Conservation (phyloP, 2,888 invertebrate species). For the Caenorhabditis doughertyi region DNA sequence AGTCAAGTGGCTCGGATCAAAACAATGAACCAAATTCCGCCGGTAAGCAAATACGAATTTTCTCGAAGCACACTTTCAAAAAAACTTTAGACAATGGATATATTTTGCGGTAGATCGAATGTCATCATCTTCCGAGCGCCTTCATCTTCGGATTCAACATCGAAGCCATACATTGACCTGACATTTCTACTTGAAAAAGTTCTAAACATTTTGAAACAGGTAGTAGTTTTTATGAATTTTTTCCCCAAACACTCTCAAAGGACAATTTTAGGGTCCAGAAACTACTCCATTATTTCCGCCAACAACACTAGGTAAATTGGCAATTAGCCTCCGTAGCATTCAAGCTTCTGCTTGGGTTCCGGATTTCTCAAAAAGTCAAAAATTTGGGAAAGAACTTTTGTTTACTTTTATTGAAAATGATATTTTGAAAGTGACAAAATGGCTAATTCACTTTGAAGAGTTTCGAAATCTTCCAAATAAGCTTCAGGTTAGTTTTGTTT, state of each 20-base stretch:
- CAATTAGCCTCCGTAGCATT: background rate
- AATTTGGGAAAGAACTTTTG: background rate
- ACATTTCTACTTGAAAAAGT: background rate
- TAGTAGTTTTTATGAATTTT: background rate
- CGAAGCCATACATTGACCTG: background rate
- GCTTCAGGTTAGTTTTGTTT: constrained; percentile 36
- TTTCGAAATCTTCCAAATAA: constrained; percentile 39
- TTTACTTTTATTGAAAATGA: background rate
- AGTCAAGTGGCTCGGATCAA: background rate
- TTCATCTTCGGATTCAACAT: background rate
- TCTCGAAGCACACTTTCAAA: background rate
- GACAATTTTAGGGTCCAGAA: background rate
- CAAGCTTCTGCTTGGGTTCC: background rate
- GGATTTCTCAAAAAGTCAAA: background rate
- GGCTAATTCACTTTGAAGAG: constrained; percentile 55
- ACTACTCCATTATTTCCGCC: background rate
- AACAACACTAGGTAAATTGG: background rate
- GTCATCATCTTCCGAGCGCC: constrained; percentile 1
- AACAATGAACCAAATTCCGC: constrained; percentile 3
- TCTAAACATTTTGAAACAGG: background rate
- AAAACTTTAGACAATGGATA: constrained; percentile 30
- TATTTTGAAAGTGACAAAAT: constrained; percentile 13
- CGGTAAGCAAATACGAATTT: constrained; percentile 6
- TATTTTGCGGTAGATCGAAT: background rate
- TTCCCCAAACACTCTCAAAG: too few species aligned